Evolutionary conservation across 2,113 vertebrate genomes (phyloP).

Genomic region (Ciconia maguari): DNA sequence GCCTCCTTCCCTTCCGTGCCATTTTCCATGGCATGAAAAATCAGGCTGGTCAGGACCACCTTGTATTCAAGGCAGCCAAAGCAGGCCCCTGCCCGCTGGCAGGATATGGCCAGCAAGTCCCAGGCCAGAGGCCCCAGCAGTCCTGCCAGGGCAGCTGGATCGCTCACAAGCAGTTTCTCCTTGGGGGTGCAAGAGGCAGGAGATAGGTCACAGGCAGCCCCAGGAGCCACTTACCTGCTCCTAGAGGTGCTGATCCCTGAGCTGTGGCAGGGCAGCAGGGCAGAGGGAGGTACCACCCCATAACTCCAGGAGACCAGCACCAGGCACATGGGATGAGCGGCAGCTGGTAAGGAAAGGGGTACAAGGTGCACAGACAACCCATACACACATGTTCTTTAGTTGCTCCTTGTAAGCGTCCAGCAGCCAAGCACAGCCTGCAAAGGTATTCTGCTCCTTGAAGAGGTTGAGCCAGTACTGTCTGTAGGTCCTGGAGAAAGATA

Average conservation of each 20-base stretch:
- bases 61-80: neutral
- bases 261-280: neutral
- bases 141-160: neutral
- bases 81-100: neutral
- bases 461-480: neutral
- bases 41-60: neutral
- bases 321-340: neutral
- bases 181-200: neutral
- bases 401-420: neutral
- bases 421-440: neutral
- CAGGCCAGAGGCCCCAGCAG: neutral
- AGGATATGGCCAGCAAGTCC: neutral
- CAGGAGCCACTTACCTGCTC: too few relatives aligned
- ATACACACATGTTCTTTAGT: neutral
- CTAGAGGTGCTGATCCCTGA: neutral
- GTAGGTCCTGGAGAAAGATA: neutral
- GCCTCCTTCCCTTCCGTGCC: too few relatives aligned
- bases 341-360: neutral
- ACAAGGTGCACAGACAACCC: neutral
- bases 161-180: neutral
- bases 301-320: neutral
- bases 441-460: neutral
- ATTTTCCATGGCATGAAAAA: neutral
- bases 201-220: neutral
- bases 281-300: neutral